phyloP scores from a whole-genome alignment of 2,113 vertebrate genomes.

The Cyprinodon brontotheroides region DNA sequence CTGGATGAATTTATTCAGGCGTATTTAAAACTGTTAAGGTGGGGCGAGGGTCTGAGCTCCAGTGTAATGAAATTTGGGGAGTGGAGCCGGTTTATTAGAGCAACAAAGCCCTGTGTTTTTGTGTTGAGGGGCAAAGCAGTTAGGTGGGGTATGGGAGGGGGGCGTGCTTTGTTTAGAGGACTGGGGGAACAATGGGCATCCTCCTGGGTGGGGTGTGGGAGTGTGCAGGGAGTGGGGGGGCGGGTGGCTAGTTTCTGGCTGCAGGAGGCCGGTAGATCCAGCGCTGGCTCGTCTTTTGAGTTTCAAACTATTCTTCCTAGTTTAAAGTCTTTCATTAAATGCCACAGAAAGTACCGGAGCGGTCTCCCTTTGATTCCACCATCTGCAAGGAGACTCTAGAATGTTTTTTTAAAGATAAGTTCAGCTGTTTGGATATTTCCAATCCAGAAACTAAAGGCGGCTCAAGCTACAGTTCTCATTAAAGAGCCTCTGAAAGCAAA shows the following conservation, averaged over 20 bases:
- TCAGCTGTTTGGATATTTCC: too few relatives aligned
- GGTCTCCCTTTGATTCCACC: neutral
- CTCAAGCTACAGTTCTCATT: too few relatives aligned
- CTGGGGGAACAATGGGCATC: conserved; percentile 67
- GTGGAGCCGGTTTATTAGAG: conserved; percentile 64
- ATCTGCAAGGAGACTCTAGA: neutral
- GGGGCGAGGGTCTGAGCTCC: conserved; percentile 15
- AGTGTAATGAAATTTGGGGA: conserved; percentile 75
- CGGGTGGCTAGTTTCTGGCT: conserved; percentile 50
- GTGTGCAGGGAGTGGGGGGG: conserved; percentile 4
- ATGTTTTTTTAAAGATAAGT: neutral
- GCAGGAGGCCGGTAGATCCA: conserved; percentile 64
- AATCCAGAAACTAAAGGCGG: too few relatives aligned
- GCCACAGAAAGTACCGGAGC: neutral
- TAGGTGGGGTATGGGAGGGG: conserved; percentile 31
- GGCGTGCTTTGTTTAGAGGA: conserved; percentile 64
- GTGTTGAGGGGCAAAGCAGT: conserved; percentile 36
- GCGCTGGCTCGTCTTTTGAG: conserved; percentile 54
- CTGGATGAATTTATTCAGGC: neutral
- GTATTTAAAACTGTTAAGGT: conserved; percentile 1
- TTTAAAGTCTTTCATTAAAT: neutral
- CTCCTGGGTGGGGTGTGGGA: conserved; percentile 58
- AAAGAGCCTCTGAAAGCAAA: too few relatives aligned
- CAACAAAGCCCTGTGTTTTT: conserved; percentile 58
- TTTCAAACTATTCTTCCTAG: neutral